phyloP scores from a whole-genome alignment of 2,113 vertebrate species.

The Zosterops japonicus region DNA sequence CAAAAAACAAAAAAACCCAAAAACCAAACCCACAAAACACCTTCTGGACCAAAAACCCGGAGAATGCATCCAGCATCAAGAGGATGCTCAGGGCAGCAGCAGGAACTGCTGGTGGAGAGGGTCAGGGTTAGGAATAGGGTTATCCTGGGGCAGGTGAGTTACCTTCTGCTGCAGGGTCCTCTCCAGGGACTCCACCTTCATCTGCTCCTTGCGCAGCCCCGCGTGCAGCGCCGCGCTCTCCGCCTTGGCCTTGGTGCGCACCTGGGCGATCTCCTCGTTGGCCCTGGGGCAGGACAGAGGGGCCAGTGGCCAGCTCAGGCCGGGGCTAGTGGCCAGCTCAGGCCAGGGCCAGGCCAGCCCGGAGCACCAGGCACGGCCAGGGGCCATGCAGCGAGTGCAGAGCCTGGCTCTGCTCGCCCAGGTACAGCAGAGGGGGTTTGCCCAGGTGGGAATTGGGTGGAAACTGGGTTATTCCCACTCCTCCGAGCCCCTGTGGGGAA shows the following conservation, averaged over 20 bases:
- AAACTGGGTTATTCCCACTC: not conserved
- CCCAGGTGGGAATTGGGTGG: rapidly evolving
- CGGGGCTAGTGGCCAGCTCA: no score
- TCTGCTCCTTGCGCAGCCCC: slow-evolving; percentile 92
- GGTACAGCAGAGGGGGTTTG: not conserved
- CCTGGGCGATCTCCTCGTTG: slow-evolving; percentile 95
- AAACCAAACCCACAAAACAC: not conserved
- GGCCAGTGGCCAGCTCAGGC: not conserved
- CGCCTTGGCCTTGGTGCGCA: slow-evolving; percentile 86
- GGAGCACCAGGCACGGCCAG: rapidly evolving
- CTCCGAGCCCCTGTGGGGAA: rapidly evolving
- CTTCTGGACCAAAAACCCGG: not conserved
- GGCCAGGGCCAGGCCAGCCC: not conserved
- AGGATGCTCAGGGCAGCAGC: not conserved
- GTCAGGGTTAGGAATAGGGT: no score
- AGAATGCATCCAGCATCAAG: rapidly evolving
- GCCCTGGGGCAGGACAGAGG: slow-evolving; percentile 75
- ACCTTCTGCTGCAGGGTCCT: slow-evolving; percentile 95
- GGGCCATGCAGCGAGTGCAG: rapidly evolving
- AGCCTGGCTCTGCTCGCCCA: not conserved
- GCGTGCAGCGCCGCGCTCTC: slow-evolving; percentile 90
- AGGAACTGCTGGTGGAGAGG: rapidly evolving
- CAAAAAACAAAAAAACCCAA: no score
- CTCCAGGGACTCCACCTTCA: slow-evolving; percentile 96
- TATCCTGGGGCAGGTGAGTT: not conserved